Base-by-base conservation (phyloP, 2,113 vertebrate genomes). In the Lota lota region DNA sequence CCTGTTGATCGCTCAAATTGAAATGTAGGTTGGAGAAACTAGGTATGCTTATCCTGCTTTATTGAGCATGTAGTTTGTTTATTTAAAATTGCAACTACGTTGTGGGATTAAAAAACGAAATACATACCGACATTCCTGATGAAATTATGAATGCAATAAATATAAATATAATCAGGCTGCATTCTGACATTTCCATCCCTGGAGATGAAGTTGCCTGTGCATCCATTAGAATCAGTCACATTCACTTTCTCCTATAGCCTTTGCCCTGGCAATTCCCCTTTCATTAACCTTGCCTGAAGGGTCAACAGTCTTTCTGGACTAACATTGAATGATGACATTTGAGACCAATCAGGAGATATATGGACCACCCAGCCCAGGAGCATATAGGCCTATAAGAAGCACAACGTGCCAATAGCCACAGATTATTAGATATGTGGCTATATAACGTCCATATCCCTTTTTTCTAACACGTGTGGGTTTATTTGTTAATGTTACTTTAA, bases 191-290 rank as follows among this genome's bases (percentile, higher is more conserved):
- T 73, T 85, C 72, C 59, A 68, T 83, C 73, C 68, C 73, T 12
- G 64, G 78, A 83, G 83, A 84, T 67, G 59, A 76, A 73, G 69
- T 65, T 73, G 51, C 63, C 82, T 28, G 82, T 83, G 60, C 66
- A 85, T 87, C 86, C 87, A 81, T 87, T 85, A 74, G 57, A 76
- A 83, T 84, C 63, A 82, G 72, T 84, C 78, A 83, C 22, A 36
- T 85, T 80, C 82, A 85, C 78, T 77, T 81, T 66, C 78, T 51
- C 63, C 82, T 64, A 24, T 62, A 69, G 57, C 65, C 73, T 51
- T 57, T 63, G 69, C 57, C 16, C 22, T 18, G 40, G 72, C 68
- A 80, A 74, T 76, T 74, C 68, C 86, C 75, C 86, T 74, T 84
- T 87, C 66, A 86, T 85, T 83, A 83, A 73, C 75, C 77, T 81